Conservation (phyloP, 2,113 vertebrate species). For the Candoia aspera region DNA sequence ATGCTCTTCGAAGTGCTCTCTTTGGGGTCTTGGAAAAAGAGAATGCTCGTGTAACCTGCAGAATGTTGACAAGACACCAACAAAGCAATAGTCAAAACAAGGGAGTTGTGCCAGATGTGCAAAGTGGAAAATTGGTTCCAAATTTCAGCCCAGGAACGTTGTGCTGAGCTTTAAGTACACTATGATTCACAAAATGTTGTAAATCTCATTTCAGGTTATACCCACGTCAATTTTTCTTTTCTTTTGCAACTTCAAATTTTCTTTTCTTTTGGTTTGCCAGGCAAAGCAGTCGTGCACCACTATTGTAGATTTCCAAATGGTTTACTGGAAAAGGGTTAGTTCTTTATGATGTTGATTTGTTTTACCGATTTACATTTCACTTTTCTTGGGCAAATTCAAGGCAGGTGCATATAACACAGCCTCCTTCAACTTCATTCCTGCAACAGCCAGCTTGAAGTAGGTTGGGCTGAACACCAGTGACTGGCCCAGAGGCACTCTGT, state of each 20-base stretch:
- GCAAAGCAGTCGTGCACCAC: neutral
- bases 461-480: neutral
- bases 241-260: neutral
- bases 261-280: neutral
- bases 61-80: slow-evolving; percentile 30
- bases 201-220: neutral
- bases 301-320: neutral
- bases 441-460: neutral
- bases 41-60: slow-evolving; percentile 92
- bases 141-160: neutral
- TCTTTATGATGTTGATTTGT: neutral
- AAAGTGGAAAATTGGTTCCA: neutral
- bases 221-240: neutral
- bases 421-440: neutral
- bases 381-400: neutral
- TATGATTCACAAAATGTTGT: neutral
- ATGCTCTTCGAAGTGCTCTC: slow-evolving; percentile 88
- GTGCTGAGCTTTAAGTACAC: neutral
- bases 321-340: neutral
- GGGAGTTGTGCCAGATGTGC: neutral
- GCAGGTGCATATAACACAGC: neutral
- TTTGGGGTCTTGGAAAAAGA: slow-evolving; percentile 98
- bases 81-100: neutral
- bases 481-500: neutral
- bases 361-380: neutral